Percentiles rank a stretch among this genome's conserved stretches.
phyloP scores from a whole-genome alignment of 2,888 invertebrate genomes.

The Rosalia funebris region DNA sequence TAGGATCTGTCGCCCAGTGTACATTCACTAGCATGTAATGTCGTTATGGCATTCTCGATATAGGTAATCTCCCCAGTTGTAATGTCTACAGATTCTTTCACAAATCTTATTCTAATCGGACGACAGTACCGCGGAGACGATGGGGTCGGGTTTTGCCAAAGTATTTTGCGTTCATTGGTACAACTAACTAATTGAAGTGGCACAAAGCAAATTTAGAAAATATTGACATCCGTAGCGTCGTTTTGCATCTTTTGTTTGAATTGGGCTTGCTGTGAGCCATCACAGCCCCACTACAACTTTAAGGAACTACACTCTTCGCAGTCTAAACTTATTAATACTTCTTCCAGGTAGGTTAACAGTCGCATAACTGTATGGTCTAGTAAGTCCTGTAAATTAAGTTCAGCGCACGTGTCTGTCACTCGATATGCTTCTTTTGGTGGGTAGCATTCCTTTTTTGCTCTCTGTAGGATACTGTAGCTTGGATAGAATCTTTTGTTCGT shows the following conservation, averaged over 20 bases:
- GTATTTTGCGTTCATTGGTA: slow-evolving; percentile 33
- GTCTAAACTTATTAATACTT: slow-evolving; percentile 9
- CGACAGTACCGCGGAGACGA: slow-evolving; percentile 50
- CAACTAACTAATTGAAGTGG: slow-evolving; percentile 36
- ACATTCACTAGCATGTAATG: background rate
- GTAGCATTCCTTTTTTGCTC: slow-evolving; percentile 26
- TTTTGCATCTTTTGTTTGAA: slow-evolving; percentile 50
- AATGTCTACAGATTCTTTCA: slow-evolving; percentile 45
- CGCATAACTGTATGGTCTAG: slow-evolving; percentile 16
- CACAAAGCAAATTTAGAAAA: slow-evolving; percentile 52
- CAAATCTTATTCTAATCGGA: slow-evolving; percentile 50
- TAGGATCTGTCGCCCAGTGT: background rate
- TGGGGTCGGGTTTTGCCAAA: slow-evolving; percentile 52
- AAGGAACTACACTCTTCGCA: slow-evolving; percentile 18
- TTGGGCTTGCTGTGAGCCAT: slow-evolving; percentile 45
- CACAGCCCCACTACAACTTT: slow-evolving; percentile 46
- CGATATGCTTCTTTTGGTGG: slow-evolving; percentile 8
- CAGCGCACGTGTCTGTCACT: slow-evolving; percentile 22
- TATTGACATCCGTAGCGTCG: slow-evolving; percentile 41
- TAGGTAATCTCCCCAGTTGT: slow-evolving; percentile 41
- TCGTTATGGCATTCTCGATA: slow-evolving; percentile 28
- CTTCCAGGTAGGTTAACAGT: slow-evolving; percentile 19
- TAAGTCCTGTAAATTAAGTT: slow-evolving; percentile 20
- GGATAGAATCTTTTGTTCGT: slow-evolving; percentile 16
- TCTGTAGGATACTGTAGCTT: slow-evolving; percentile 23